Conservation (phyloP, 2,888 invertebrate genomes). For the Quadroppia sp. region DNA sequence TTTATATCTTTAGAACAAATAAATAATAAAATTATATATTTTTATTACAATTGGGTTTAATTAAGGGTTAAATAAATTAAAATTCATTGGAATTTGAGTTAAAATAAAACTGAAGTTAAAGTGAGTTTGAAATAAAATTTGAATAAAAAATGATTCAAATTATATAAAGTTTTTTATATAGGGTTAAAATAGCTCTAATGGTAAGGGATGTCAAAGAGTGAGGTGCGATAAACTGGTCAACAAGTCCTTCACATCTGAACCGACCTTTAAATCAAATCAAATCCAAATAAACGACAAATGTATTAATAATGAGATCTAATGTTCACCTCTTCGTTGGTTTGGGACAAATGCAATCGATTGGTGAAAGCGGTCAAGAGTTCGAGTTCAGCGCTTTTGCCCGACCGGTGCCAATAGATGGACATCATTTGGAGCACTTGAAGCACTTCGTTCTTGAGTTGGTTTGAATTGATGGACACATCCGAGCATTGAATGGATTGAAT, state of each 20-base stretch:
- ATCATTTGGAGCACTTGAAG: conserved; percentile 66
- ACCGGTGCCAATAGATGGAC: conserved; percentile 61
- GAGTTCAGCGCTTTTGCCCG: conserved; percentile 60
- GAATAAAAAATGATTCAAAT: background rate
- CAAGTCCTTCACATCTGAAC: conserved; percentile 63
- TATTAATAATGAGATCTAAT: background rate
- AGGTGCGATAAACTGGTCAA: conserved; percentile 62
- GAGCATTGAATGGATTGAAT: conserved; percentile 30
- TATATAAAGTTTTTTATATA: background rate
- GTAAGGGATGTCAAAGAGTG: conserved; percentile 50
- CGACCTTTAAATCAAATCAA: conserved; percentile 55
- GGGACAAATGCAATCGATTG: conserved; percentile 56
- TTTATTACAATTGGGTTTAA: too few species aligned
- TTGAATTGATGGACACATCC: conserved; percentile 22
- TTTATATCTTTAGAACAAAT: too few species aligned
- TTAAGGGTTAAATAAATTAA: too few species aligned
- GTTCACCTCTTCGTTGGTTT: conserved; percentile 57
- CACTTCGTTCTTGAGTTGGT: conserved; percentile 51
- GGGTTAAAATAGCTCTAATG: background rate
- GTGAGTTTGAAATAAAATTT: too few species aligned
- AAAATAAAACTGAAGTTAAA: too few species aligned
- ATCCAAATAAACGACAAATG: background rate
- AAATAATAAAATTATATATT: too few species aligned
- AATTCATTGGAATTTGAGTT: too few species aligned
- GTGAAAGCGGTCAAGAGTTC: conserved; percentile 60